Evolutionary conservation across 2,888 invertebrate genomes (phyloP).

Genomic region (Arctia plantaginis): DNA sequence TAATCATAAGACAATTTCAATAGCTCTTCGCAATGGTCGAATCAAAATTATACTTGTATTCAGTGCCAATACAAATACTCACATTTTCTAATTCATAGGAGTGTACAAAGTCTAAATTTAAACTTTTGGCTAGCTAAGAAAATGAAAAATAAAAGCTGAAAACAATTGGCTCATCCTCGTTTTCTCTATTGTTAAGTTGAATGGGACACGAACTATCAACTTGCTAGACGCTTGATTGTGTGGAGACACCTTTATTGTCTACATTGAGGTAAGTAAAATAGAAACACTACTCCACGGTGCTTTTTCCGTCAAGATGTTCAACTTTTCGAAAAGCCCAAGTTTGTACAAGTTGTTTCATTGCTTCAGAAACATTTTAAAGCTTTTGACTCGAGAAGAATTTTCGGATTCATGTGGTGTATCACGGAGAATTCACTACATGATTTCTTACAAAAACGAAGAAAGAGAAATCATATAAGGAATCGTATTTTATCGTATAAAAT

Average conservation of each 20-base stretch:
- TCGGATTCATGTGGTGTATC: slow-evolving; percentile 46
- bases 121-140: slow-evolving; percentile 79
- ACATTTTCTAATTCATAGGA: slow-evolving; percentile 75
- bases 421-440: slow-evolving; percentile 39
- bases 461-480: neutral
- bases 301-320: slow-evolving; percentile 76
- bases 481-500: slow-evolving; percentile 34
- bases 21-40: slow-evolving; percentile 73
- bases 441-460: slow-evolving; percentile 18
- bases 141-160: slow-evolving; percentile 78
- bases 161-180: slow-evolving; percentile 84
- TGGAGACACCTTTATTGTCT: slow-evolving; percentile 83
- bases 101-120: slow-evolving; percentile 76
- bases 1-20: slow-evolving; percentile 67
- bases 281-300: slow-evolving; percentile 74
- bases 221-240: slow-evolving; percentile 81
- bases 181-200: slow-evolving; percentile 84
- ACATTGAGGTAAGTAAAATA: slow-evolving; percentile 81
- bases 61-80: slow-evolving; percentile 79
- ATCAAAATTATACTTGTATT: slow-evolving; percentile 67
- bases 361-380: slow-evolving; percentile 60
- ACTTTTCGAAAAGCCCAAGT: slow-evolving; percentile 77
- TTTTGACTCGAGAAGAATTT: slow-evolving; percentile 61
- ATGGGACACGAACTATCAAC: slow-evolving; percentile 82
- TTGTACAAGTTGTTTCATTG: slow-evolving; percentile 64